Evolutionary conservation across 2,797 vertebrate genomes (phyloP).

Genomic region (Phylloscopus collybita): DNA sequence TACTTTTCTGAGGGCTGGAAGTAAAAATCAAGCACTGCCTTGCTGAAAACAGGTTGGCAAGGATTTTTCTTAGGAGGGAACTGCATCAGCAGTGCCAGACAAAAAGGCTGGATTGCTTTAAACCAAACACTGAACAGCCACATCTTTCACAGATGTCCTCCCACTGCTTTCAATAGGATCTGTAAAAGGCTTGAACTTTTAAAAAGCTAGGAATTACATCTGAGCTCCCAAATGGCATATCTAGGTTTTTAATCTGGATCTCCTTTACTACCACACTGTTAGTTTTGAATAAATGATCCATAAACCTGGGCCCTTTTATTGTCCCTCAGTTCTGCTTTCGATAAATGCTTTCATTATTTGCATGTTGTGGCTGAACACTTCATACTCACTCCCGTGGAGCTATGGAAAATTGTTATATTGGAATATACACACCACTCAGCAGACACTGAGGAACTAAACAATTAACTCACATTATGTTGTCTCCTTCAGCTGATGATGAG

Average conservation of each 20-base stretch:
- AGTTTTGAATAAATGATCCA: constrained; percentile 1
- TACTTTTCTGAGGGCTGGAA: not conserved
- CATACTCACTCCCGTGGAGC: not conserved
- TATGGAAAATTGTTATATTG: constrained; percentile 5
- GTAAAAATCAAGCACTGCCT: not conserved
- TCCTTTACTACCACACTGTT: not conserved
- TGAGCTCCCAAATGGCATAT: not conserved
- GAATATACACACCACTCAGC: constrained; percentile 18
- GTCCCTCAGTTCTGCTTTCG: not conserved
- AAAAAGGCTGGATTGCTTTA: not conserved
- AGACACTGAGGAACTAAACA: not conserved
- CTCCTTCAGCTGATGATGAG: constrained; percentile 8
- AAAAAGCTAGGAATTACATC: not conserved
- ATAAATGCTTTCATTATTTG: not conserved
- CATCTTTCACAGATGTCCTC: not conserved
- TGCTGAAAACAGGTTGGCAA: not conserved
- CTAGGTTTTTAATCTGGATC: not conserved
- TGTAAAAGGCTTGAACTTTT: not conserved
- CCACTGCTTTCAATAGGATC: not conserved
- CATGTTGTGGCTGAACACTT: not conserved
- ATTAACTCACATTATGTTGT: not conserved
- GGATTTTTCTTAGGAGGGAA: not conserved
- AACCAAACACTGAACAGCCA: not conserved
- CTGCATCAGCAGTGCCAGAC: not conserved
- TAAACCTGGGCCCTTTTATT: not conserved